phyloP scores from a whole-genome alignment of 37 sponge, comb jelly and placozoan species.

The Chondrosia reniformis region DNA sequence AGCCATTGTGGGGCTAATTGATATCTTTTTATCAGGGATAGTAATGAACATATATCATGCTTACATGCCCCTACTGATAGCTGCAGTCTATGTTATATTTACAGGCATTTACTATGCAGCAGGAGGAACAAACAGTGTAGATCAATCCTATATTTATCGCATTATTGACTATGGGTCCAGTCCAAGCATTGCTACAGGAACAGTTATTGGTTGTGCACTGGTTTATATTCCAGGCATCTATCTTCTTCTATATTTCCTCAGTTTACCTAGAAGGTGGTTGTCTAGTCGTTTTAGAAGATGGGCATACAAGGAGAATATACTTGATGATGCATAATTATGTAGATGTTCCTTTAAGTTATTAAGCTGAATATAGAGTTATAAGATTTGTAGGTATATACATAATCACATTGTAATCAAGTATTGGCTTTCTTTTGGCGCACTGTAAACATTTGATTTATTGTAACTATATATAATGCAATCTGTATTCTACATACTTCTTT shows the following conservation, averaged over 20 bases:
- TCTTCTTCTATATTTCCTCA: conserved; percentile 18
- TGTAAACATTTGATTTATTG: too few relatives aligned
- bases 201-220: conserved; percentile 7
- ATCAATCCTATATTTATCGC: conserved; percentile 46
- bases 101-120: conserved; percentile 45
- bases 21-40: conserved; percentile 35
- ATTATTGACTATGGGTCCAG: conserved; percentile 37
- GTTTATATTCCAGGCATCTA: conserved; percentile 29
- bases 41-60: conserved; percentile 35
- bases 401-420: too few relatives aligned
- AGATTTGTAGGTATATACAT: too few relatives aligned
- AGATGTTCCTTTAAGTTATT: too few relatives aligned
- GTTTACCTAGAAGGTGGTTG: conserved; percentile 1
- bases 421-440: too few relatives aligned
- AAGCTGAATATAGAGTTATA: too few relatives aligned
- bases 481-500: too few relatives aligned
- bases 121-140: conserved; percentile 31
- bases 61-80: conserved; percentile 17
- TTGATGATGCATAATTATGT: too few relatives aligned
- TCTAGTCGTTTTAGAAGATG: background rate
- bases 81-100: conserved; percentile 29
- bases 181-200: conserved; percentile 37
- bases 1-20: conserved; percentile 30
- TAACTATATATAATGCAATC: too few relatives aligned
- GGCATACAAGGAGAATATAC: too few relatives aligned